These are phyloP conservation scores for Fragum sueziense DNA, from an alignment of 2,888 invertebrate species.

Conservation along the genomic window DNA sequence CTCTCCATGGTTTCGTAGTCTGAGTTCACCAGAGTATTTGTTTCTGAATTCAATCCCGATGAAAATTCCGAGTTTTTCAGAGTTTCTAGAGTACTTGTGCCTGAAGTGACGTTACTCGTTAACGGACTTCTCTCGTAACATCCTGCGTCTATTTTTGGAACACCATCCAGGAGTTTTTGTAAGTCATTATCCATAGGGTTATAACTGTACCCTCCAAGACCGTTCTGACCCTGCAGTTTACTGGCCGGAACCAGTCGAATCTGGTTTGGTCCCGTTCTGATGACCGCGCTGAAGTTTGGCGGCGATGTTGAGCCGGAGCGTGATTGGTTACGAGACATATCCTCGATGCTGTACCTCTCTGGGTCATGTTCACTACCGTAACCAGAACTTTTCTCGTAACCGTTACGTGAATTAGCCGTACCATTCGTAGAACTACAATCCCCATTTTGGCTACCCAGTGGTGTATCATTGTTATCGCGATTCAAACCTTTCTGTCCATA, in stretches of 20 bases:
- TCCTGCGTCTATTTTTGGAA: constrained; percentile 75
- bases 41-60: constrained; percentile 51
- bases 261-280: constrained; percentile 77
- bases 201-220: constrained; percentile 54
- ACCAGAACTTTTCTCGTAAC: constrained; percentile 77
- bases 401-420: constrained; percentile 70
- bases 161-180: constrained; percentile 72
- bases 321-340: constrained; percentile 67
- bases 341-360: constrained; percentile 73
- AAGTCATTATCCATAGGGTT: constrained; percentile 63
- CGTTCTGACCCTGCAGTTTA: constrained; percentile 60
- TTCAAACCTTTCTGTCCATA: constrained; percentile 64
- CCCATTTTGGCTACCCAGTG: constrained; percentile 67
- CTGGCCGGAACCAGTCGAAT: constrained; percentile 76
- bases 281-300: constrained; percentile 76
- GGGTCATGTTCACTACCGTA: constrained; percentile 78
- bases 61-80: constrained; percentile 49
- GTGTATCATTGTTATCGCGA: constrained; percentile 69
- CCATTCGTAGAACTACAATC: constrained; percentile 72
- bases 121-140: constrained; percentile 73
- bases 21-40: constrained; percentile 56
- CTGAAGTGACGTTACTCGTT: constrained; percentile 48
- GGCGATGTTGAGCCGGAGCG: constrained; percentile 69
- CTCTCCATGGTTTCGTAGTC: constrained; percentile 46
- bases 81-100: constrained; percentile 56